These are phyloP conservation scores for Diogma glabrata DNA, from an alignment of 2,888 invertebrate species.

Conservation along the genomic window DNA sequence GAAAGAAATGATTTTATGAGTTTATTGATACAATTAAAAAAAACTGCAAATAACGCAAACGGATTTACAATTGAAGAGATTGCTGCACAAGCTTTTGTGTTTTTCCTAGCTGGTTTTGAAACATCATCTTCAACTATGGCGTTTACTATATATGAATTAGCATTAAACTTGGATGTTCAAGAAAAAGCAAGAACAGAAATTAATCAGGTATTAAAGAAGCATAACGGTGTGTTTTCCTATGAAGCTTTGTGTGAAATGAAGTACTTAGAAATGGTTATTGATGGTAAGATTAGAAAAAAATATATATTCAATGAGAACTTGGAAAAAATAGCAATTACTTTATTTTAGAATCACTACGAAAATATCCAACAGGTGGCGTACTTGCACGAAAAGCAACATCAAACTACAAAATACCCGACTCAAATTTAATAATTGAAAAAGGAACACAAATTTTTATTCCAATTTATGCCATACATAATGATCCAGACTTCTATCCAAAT, in stretches of 20 bases:
- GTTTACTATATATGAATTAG: slow-evolving; percentile 25
- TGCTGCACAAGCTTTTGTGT: slow-evolving; percentile 24
- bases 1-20: slow-evolving; percentile 4
- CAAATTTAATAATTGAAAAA: slow-evolving; percentile 27
- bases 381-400: slow-evolving; percentile 29
- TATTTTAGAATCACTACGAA: slow-evolving; percentile 35
- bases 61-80: slow-evolving; percentile 8
- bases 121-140: slow-evolving; percentile 27
- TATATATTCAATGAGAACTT: not conserved
- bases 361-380: slow-evolving; percentile 34
- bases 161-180: slow-evolving; percentile 15
- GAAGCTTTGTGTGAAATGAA: slow-evolving; percentile 10
- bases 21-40: slow-evolving; percentile 1
- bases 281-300: slow-evolving; percentile 5
- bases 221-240: slow-evolving; percentile 4
- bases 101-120: slow-evolving; percentile 29
- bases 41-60: not conserved
- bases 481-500: slow-evolving; percentile 35
- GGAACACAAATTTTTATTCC: slow-evolving; percentile 30
- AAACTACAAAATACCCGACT: slow-evolving; percentile 28
- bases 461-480: slow-evolving; percentile 33
- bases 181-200: not conserved
- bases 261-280: slow-evolving; percentile 6
- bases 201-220: not conserved
- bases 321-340: not conserved